A percentile compares a stretch with the other conserved stretches of the same genome.
Evolutionary conservation across 2,113 vertebrate genomes (phyloP).

Genomic region (Engystomops pustulosus): DNA sequence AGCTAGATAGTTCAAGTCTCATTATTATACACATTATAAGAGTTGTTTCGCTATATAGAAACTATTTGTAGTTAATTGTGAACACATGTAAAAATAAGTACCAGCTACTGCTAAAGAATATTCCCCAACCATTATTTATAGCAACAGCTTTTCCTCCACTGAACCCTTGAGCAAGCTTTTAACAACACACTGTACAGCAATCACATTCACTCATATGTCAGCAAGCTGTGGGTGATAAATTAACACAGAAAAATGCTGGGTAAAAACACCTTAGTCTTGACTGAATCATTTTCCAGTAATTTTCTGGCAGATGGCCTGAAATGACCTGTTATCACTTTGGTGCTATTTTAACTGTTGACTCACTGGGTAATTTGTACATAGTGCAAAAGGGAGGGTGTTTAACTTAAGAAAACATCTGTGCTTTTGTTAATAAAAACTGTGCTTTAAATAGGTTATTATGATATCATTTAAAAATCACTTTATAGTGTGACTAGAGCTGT

Average conservation of each 20-base stretch:
- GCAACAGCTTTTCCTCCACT: constrained; percentile 59
- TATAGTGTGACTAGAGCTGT: too few relatives aligned
- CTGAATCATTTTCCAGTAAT: constrained; percentile 68
- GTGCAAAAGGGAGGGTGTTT: not conserved
- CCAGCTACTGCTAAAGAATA: constrained; percentile 55
- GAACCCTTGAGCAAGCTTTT: constrained; percentile 67
- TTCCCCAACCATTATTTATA: constrained; percentile 65
- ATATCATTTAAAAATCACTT: too few relatives aligned
- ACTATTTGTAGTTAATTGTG: constrained; percentile 35
- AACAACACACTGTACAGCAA: constrained; percentile 64
- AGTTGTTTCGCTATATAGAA: constrained; percentile 38
- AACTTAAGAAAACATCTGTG: not conserved
- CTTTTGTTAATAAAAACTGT: too few relatives aligned
- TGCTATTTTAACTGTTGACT: constrained; percentile 55
- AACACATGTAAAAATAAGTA: constrained; percentile 57
- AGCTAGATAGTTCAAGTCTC: too few relatives aligned
- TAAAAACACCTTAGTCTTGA: constrained; percentile 58
- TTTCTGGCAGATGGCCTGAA: constrained; percentile 69
- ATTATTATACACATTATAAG: not conserved
- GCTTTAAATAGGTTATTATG: too few relatives aligned
- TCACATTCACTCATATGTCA: constrained; percentile 72
- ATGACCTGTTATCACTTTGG: constrained; percentile 65
- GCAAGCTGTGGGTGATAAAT: constrained; percentile 73
- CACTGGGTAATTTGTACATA: not conserved
- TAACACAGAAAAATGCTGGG: constrained; percentile 67